Percentiles rank a stretch among this genome's conserved stretches.
Conservation (phyloP, 2,888 invertebrate species). For the Polydrusus pterygomalis region DNA sequence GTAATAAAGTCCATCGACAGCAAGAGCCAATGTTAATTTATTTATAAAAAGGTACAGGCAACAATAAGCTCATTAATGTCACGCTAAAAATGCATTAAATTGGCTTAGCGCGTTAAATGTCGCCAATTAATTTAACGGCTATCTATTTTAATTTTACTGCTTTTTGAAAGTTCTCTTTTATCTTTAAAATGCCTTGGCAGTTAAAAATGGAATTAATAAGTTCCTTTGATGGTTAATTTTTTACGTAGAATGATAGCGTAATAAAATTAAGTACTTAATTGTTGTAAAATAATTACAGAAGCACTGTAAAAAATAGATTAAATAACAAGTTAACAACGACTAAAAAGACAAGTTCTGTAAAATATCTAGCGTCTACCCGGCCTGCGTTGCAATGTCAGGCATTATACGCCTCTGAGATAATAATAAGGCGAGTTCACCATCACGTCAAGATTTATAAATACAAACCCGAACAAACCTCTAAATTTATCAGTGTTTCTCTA, state of each 20-base stretch:
- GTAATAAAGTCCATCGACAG: too few relatives aligned
- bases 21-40: too few relatives aligned
- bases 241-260: background rate
- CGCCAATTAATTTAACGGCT: constrained; percentile 7
- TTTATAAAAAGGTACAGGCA: background rate
- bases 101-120: background rate
- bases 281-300: background rate
- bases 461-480: too few relatives aligned
- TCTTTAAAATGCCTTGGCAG: constrained; percentile 10
- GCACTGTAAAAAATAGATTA: background rate
- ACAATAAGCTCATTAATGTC: background rate
- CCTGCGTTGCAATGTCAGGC: too few relatives aligned
- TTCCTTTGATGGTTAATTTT: background rate
- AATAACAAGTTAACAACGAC: background rate
- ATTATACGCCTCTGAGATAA: too few relatives aligned
- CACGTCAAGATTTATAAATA: too few relatives aligned
- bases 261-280: background rate
- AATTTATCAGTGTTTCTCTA: too few relatives aligned
- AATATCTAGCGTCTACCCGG: too few relatives aligned
- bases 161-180: constrained; percentile 12
- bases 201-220: background rate
- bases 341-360: too few relatives aligned
- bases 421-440: too few relatives aligned
- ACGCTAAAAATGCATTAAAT: background rate
- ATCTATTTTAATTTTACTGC: constrained; percentile 9